Evolutionary conservation across 92 coral and sea anemone species (phyloP).

Genomic region (Zoanthus sansibaricus): DNA sequence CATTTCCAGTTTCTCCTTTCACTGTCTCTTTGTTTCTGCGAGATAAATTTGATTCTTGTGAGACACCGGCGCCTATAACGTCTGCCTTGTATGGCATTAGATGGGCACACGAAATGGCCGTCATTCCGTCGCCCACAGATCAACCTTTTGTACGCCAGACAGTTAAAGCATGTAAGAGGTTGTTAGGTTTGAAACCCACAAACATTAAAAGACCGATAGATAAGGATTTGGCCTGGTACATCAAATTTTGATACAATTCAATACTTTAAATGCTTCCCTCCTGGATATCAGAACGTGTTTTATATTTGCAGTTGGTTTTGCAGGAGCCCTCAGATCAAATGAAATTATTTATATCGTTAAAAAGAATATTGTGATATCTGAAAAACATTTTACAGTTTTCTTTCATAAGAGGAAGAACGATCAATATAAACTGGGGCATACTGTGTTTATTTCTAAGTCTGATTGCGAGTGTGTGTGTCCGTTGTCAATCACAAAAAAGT

Average conservation of each 20-base stretch:
- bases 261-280: neutral
- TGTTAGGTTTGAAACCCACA: neutral
- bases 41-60: no score
- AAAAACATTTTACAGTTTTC: neutral
- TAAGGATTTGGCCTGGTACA: neutral
- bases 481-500: neutral
- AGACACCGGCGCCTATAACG: no score
- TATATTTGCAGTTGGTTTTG: conserved; percentile 1
- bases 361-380: neutral
- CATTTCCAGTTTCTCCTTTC: no score
- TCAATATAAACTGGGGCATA: conserved; percentile 21
- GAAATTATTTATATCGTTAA: conserved; percentile 1
- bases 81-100: no score
- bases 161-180: conserved; percentile 30
- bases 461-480: neutral
- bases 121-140: neutral
- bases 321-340: conserved; percentile 15
- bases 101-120: no score
- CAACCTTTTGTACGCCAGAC: conserved; percentile 32
- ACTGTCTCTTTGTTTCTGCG: no score
- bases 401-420: conserved; percentile 11
- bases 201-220: neutral
- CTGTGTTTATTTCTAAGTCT: neutral
- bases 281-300: neutral
- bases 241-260: neutral